A percentile compares a stretch with the other conserved stretches of the same genome.
These are phyloP conservation scores for Lophius americanus DNA, from an alignment of 2,797 vertebrate genomes.

Conservation along the genomic window DNA sequence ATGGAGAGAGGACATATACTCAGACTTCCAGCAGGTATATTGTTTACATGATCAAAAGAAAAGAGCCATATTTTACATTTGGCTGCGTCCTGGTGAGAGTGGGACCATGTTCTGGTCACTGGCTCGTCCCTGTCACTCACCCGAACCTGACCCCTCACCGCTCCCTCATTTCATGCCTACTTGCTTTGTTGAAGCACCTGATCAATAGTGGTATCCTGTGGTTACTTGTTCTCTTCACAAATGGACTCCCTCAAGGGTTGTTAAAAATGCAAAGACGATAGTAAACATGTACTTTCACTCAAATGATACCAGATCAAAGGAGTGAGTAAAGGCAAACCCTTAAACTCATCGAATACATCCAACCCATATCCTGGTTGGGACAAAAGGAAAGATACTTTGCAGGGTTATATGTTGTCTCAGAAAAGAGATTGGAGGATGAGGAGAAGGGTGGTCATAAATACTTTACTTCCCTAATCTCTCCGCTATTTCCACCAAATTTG, in stretches of 20 bases:
- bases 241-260: constrained; percentile 18
- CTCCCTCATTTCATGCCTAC: constrained; percentile 30
- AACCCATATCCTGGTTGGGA: constrained; percentile 46
- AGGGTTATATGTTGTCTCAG: constrained; percentile 45
- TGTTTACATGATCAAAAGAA: constrained; percentile 70
- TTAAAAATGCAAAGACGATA: constrained; percentile 38
- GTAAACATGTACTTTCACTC: constrained; percentile 60
- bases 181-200: constrained; percentile 38
- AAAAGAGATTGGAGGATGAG: constrained; percentile 39
- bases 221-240: constrained; percentile 28
- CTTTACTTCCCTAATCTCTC: constrained; percentile 56
- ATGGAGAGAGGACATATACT: constrained; percentile 50
- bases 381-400: constrained; percentile 53
- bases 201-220: constrained; percentile 51
- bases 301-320: constrained; percentile 38
- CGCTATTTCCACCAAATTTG: constrained; percentile 51
- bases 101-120: constrained; percentile 54
- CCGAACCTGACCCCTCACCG: constrained; percentile 54
- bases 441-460: constrained; percentile 25
- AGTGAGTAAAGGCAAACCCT: constrained; percentile 34
- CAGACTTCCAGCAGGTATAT: constrained; percentile 69
- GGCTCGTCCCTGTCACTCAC: constrained; percentile 52
- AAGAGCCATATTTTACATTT: constrained; percentile 67
- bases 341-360: constrained; percentile 28
- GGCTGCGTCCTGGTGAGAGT: constrained; percentile 53